phyloP scores from a whole-genome alignment of 1,140 invertebrate genomes.

The Drosophila navojoa region DNA sequence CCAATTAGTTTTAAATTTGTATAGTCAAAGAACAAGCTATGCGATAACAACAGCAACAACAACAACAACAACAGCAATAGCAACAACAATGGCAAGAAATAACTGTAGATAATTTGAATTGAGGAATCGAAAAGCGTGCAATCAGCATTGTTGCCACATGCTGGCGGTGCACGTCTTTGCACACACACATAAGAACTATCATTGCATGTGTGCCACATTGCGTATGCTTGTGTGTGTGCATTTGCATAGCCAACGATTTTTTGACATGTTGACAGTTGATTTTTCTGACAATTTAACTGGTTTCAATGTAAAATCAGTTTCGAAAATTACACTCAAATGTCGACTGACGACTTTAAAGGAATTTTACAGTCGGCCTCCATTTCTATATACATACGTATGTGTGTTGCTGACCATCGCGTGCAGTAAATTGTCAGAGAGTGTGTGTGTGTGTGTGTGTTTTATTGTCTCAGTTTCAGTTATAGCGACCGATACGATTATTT shows the following conservation, averaged over 20 bases:
- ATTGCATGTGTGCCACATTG: constrained; percentile 11
- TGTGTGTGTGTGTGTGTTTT: neutral
- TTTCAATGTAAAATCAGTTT: constrained; percentile 84
- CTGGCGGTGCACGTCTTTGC: constrained; percentile 38
- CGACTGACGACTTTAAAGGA: constrained; percentile 77
- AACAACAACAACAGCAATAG: constrained; percentile 28
- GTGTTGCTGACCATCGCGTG: constrained; percentile 70
- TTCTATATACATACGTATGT: constrained; percentile 1
- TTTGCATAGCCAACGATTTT: constrained; percentile 83
- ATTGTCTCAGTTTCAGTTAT: constrained; percentile 35
- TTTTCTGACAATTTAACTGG: constrained; percentile 84
- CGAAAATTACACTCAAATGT: constrained; percentile 79
- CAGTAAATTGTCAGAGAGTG: constrained; percentile 65
- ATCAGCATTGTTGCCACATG: constrained; percentile 49
- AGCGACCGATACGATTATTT: constrained; percentile 58
- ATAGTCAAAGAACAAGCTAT: constrained; percentile 37
- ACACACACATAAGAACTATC: constrained; percentile 16
- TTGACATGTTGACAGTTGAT: constrained; percentile 84
- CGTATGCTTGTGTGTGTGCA: constrained; percentile 37
- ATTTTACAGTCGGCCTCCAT: constrained; percentile 58
- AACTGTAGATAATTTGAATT: constrained; percentile 56
- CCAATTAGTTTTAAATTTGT: constrained; percentile 48
- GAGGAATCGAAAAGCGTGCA: constrained; percentile 53
- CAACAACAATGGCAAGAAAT: constrained; percentile 18
- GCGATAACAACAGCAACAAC: constrained; percentile 38